Percentiles rank a stretch among this genome's conserved stretches.
Conservation (phyloP, 2,888 invertebrate species). For the Apocheima hispidaria region DNA sequence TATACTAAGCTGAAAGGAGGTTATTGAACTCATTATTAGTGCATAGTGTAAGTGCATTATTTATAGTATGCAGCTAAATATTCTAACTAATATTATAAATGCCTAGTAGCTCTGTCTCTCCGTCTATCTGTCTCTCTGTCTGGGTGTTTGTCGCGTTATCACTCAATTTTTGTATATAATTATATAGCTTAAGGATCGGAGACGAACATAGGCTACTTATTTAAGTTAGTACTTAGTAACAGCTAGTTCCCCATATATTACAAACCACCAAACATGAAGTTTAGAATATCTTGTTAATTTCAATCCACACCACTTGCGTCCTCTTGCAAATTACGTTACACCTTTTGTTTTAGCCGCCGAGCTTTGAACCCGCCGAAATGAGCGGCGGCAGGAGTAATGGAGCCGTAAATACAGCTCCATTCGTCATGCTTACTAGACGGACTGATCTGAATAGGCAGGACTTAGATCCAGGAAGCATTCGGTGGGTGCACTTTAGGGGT, state of each 20-base stretch:
- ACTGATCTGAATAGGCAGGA: slow-evolving; percentile 8
- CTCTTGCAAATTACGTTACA: background rate
- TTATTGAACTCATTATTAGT: too few relatives aligned
- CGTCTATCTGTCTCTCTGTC: too few relatives aligned
- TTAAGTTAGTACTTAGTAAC: too few relatives aligned
- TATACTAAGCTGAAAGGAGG: too few relatives aligned
- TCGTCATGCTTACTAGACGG: slow-evolving; percentile 2
- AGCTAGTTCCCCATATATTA: background rate
- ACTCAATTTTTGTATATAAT: too few relatives aligned
- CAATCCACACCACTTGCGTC: background rate
- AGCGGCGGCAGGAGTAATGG: background rate
- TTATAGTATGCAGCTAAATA: too few relatives aligned
- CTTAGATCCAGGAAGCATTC: background rate
- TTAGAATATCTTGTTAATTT: background rate
- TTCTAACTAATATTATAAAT: too few relatives aligned
- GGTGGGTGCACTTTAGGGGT: background rate
- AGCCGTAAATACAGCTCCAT: slow-evolving; percentile 1
- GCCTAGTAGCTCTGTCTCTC: too few relatives aligned
- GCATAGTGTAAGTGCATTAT: too few relatives aligned
- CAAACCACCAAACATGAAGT: background rate
- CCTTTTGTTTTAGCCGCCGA: background rate
- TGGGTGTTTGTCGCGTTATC: too few relatives aligned
- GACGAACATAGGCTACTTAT: too few relatives aligned
- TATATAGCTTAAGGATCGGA: too few relatives aligned
- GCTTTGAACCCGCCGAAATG: slow-evolving; percentile 13